Percentiles rank a stretch among this genome's conserved stretches.
These are phyloP conservation scores for Thera britannica DNA, from an alignment of 2,888 invertebrate genomes.

Conservation along the genomic window DNA sequence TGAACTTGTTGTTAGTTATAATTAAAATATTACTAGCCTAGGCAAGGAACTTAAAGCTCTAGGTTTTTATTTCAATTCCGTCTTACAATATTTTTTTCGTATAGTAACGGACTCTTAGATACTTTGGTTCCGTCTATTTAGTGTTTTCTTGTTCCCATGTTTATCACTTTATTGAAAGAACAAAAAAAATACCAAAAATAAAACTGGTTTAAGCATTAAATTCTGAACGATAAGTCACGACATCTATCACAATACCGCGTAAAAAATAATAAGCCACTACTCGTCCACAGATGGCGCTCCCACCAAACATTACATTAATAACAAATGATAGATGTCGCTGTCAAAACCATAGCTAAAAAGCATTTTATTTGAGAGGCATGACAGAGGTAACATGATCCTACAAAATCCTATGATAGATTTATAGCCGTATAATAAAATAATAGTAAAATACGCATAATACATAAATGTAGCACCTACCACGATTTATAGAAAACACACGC, in stretches of 20 bases:
- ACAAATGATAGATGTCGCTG: constrained; percentile 43
- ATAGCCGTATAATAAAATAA: neutral
- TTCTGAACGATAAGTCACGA: neutral
- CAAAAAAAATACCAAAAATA: no score
- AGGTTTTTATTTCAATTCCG: no score
- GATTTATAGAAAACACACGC: constrained; percentile 33
- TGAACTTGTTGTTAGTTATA: no score
- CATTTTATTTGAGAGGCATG: neutral
- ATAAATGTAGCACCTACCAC: constrained; percentile 20
- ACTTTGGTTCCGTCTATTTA: no score
- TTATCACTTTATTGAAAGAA: no score
- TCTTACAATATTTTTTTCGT: no score
- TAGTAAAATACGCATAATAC: constrained; percentile 16
- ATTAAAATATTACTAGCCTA: no score
- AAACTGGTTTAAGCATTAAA: neutral
- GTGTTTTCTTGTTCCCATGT: no score
- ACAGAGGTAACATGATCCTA: neutral
- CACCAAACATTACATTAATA: neutral
- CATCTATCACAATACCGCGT: constrained; percentile 6
- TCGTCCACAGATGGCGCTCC: constrained; percentile 63
- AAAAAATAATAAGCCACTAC: constrained; percentile 47
- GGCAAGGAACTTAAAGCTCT: no score
- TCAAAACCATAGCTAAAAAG: neutral
- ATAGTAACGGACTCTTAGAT: no score
- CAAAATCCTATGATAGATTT: neutral